These are phyloP conservation scores for Sycophila texana DNA, from an alignment of 2,888 invertebrate species.

Conservation along the genomic window DNA sequence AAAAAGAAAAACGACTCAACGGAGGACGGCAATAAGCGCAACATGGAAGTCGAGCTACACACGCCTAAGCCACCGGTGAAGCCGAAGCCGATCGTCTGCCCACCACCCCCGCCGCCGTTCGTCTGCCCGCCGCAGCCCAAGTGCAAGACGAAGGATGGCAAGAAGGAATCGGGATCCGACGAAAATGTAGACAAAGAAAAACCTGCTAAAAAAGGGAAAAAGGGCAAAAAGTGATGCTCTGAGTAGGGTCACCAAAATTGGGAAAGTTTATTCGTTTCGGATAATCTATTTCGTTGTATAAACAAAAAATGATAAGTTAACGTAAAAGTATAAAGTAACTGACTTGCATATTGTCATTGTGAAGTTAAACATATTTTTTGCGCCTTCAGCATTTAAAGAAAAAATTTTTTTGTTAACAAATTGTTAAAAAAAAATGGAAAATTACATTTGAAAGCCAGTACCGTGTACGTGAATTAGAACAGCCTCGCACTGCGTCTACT, in stretches of 20 bases:
- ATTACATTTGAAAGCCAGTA: too few species aligned
- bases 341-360: too few species aligned
- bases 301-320: too few species aligned
- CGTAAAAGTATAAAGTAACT: too few species aligned
- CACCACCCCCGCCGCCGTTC: neutral
- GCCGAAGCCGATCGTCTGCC: neutral
- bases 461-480: too few species aligned
- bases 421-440: too few species aligned
- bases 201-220: neutral
- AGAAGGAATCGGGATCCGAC: neutral
- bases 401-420: neutral
- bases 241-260: too few species aligned
- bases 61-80: constrained; percentile 63
- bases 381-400: too few species aligned
- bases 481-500: too few species aligned
- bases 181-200: neutral
- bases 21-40: constrained; percentile 61
- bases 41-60: constrained; percentile 70
- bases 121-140: neutral
- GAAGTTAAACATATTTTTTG: too few species aligned
- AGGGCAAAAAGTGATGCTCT: neutral
- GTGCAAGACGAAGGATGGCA: neutral
- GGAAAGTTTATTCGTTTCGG: too few species aligned
- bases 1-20: constrained; percentile 64
- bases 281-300: too few species aligned